A percentile compares a stretch with the other conserved stretches of the same genome.
phyloP scores from a whole-genome alignment of 2,888 invertebrate genomes.

The Lasius fuliginosus region DNA sequence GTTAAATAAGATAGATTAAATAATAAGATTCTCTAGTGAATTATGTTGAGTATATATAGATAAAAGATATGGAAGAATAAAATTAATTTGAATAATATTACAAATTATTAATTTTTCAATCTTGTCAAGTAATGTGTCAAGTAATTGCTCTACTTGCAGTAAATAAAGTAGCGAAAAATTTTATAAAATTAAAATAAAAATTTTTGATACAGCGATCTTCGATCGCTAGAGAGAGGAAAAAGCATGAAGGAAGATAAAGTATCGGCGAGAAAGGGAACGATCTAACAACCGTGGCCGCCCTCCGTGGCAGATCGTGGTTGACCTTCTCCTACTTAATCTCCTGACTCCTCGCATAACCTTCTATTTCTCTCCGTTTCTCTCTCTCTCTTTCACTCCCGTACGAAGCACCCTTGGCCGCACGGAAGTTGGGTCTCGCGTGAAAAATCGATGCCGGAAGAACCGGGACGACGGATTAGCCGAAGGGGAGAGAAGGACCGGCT shows the following conservation, averaged over 20 bases:
- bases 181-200: not conserved
- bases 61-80: not conserved
- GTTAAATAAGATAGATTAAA: not conserved
- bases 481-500: conserved; percentile 56
- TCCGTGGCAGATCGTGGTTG: conserved; percentile 71
- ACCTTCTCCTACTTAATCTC: conserved; percentile 72
- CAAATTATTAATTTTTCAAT: not conserved
- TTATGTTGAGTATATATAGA: not conserved
- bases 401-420: conserved; percentile 59
- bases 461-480: conserved; percentile 62
- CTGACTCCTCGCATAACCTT: conserved; percentile 61
- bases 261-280: conserved; percentile 23
- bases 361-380: conserved; percentile 52
- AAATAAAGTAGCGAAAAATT: not conserved
- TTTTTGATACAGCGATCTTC: not conserved
- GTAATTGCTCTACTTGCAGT: not conserved
- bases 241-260: conserved; percentile 15
- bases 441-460: conserved; percentile 75
- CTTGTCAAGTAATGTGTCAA: not conserved
- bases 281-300: conserved; percentile 55
- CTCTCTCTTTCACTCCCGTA: conserved; percentile 3
- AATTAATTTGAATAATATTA: not conserved
- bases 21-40: not conserved
- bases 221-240: not conserved
- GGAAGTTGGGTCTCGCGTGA: conserved; percentile 71